Percentiles rank a stretch among this genome's conserved stretches.
Conservation (phyloP, 2,888 invertebrate species). For the Sarcophaga variegata region DNA sequence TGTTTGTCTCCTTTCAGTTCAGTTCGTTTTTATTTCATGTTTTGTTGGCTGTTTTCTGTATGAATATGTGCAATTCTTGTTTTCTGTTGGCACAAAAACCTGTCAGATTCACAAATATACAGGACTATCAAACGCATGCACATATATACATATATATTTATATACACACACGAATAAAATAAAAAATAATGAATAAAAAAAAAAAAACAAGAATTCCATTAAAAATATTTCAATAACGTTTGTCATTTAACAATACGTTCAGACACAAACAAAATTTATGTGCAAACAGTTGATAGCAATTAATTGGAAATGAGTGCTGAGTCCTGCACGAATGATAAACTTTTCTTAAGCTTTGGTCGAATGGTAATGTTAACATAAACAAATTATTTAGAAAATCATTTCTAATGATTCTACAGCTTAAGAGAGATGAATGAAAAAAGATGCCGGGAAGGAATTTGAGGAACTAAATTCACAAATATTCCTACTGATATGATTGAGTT, state of each 20-base stretch:
- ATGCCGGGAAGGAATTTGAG: neutral
- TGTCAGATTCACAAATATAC: slow-evolving; percentile 55
- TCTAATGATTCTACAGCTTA: too few species aligned
- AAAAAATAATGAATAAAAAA: neutral
- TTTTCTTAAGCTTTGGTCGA: neutral
- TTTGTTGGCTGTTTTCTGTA: neutral
- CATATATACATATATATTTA: slow-evolving; percentile 1
- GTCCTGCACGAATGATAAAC: too few species aligned
- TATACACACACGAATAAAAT: slow-evolving; percentile 6
- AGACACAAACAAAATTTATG: neutral
- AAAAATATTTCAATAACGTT: slow-evolving; percentile 58
- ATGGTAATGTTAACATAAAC: slow-evolving; percentile 8
- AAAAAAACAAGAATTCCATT: slow-evolving; percentile 50
- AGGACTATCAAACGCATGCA: neutral
- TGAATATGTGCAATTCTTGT: neutral
- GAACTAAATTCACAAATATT: slow-evolving; percentile 1
- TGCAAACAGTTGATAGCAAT: neutral
- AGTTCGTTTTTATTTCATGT: neutral
- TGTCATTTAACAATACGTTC: slow-evolving; percentile 41
- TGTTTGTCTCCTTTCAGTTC: slow-evolving; percentile 14
- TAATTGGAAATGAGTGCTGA: neutral
- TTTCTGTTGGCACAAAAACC: slow-evolving; percentile 22
- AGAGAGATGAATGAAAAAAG: too few species aligned
- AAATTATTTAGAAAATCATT: too few species aligned
- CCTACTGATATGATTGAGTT: too few species aligned